Evolutionary conservation across 1,140 invertebrate genomes (phyloP).

Genomic region (Cydia splendana): DNA sequence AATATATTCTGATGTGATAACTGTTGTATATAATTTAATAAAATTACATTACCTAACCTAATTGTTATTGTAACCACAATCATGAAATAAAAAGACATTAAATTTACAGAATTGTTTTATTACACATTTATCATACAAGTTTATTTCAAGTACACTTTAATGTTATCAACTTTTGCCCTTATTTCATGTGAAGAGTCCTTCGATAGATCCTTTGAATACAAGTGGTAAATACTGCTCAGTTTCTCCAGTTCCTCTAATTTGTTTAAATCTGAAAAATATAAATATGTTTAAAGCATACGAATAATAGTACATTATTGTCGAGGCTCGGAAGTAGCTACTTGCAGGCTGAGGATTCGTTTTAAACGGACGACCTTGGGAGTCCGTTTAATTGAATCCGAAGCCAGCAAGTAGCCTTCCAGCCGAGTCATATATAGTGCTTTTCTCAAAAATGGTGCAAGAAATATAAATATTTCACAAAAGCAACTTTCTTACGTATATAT

Average conservation of each 20-base stretch:
- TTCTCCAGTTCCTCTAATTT: constrained; percentile 64
- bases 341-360: too few species aligned
- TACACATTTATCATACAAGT: constrained; percentile 12
- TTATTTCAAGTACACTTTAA: constrained; percentile 69
- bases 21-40: constrained; percentile 54
- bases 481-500: too few species aligned
- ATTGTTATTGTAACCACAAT: constrained; percentile 36
- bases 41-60: constrained; percentile 53
- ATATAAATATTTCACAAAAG: too few species aligned
- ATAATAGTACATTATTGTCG: too few species aligned
- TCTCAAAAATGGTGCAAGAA: too few species aligned
- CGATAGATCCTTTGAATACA: constrained; percentile 66
- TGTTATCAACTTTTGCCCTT: constrained; percentile 68
- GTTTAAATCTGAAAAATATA: constrained; percentile 62
- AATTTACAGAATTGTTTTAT: constrained; percentile 28
- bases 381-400: too few species aligned
- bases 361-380: too few species aligned
- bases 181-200: constrained; percentile 75
- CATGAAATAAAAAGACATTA: constrained; percentile 38
- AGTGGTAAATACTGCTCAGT: constrained; percentile 65
- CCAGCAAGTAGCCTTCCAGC: too few species aligned
- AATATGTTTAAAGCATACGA: too few species aligned
- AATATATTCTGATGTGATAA: constrained; percentile 44
- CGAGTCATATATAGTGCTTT: too few species aligned
- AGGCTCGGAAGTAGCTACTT: too few species aligned